Base-by-base conservation (phyloP, 2,888 invertebrate species). In the Lordiphosa andalusiaca region DNA sequence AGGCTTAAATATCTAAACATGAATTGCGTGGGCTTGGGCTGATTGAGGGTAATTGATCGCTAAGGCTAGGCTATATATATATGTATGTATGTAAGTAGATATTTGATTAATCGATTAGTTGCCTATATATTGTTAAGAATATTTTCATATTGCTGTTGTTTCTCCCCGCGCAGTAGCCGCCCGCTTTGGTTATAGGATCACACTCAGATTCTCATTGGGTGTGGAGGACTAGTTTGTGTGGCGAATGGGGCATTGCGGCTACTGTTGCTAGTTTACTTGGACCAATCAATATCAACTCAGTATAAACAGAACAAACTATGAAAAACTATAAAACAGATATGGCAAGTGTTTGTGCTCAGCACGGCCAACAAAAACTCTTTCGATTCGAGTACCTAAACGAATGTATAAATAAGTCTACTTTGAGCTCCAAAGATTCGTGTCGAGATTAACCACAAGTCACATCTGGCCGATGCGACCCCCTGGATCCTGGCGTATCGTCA, bases 401-500 rank as follows among this genome's bases (percentile, higher is more conserved):
- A 19, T 7, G 25, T 25, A 6, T 77, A 71, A 84, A 78, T 80
- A 84, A 87, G 86, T 86, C 86, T 87, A 87, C 30, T 87, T 86
- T 87, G 86, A 87, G 88, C 88, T 83, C 73, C 75, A 77, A 65
- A 67, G 6, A 80, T 82, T 66, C 70, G 76, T 69, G 42, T 19
- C 19, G 3, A 19, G 19, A 19, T 19, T 19, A 19, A 19, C 71
- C 71, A 53, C n/a, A 37, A 61, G 57, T 52, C 65, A 64, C 54
- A 73, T 7, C 25, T 51, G 42, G 59, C 71, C 61, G 65, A 54
- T 66, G 69, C 85, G 83, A 87, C 75, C 72, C 59, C 30, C 30
- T 30, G 30, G 9, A 10, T 44, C 38, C 67, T 57, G 67, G 30
- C 39, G 67, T 61, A 55, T 67, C 72, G 84, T 84, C 71, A 76